Base-by-base conservation (phyloP, 2,888 invertebrate genomes). In the Xestia xanthographa region DNA sequence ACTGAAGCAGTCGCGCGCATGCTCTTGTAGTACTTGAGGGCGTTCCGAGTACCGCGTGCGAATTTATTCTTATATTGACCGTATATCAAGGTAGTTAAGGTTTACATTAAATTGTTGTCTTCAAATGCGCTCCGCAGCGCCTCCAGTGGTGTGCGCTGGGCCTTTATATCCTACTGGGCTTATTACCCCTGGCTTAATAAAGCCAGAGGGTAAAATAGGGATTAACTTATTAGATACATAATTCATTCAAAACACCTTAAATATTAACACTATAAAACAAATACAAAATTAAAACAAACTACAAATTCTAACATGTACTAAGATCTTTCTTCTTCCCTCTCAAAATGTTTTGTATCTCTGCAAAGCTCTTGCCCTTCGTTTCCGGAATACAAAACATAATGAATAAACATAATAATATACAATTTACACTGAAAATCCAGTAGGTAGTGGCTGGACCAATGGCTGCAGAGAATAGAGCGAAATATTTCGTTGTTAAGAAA, bases 321-420 rank as follows among this genome's bases (percentile, higher is more conserved):
- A 34, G 53, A 9, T 66, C 68, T 38, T 38, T 45, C 2, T n/a
- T 72, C 12, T 75, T 73, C 26, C 62, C 48, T 12, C 80, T 65
- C 38, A 84, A 79, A 62, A 73, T 66, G 22, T 79, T 69, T 34
- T 95, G 95, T 12, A 95, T 95, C 75, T 95, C 94, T 11, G 83
- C 80, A 60, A 95, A 93, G 14, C 89, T 89, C 68, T 92, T 95
- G 0, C 94, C 94, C 50, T 94, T 95, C 0, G 95, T 95, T 76
- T 95, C 95, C 0, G 95, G 95, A 0, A 95, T 66, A 76, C 88
- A 93, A 12, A 93, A 84, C 20, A 88, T 65, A 3, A 94, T 85
- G 41, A 94, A 92, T 1, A 89, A 6, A 43, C 88, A 87, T 0
- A 92, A 72, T 0, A 94, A 34, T 0, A 93, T 62, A 63, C 86